A percentile compares a stretch with the other conserved stretches of the same genome.
Conservation (phyloP, 2,888 invertebrate genomes). For the Cheilosia vernalis region DNA sequence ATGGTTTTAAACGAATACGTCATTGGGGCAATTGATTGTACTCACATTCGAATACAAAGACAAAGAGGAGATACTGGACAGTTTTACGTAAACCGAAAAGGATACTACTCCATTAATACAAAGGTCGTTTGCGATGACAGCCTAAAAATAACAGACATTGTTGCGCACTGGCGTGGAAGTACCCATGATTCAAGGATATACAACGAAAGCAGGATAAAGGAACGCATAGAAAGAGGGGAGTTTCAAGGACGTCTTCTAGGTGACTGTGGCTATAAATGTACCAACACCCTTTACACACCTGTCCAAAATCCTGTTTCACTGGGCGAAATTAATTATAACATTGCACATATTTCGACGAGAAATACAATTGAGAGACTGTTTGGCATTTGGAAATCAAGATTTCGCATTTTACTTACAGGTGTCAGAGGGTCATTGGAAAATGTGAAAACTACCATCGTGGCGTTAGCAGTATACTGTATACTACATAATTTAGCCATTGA, state of each 20-base stretch:
- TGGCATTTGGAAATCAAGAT: slow-evolving; percentile 17
- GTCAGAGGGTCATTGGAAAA: slow-evolving; percentile 12
- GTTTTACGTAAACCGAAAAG: not conserved
- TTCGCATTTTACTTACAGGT: slow-evolving; percentile 18
- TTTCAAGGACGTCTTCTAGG: slow-evolving; percentile 17
- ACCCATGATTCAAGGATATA: slow-evolving; percentile 3
- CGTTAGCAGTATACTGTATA: not conserved
- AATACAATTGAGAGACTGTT: slow-evolving; percentile 9
- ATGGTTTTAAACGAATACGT: not conserved
- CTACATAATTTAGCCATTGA: slow-evolving; percentile 14
- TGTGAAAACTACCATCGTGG: slow-evolving; percentile 13
- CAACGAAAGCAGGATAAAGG: not conserved
- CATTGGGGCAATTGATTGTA: slow-evolving; percentile 4
- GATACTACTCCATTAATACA: slow-evolving; percentile 9
- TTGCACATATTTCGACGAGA: slow-evolving; percentile 5
- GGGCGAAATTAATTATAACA: slow-evolving; percentile 1
- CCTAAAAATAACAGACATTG: slow-evolving; percentile 11
- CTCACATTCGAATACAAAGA: slow-evolving; percentile 4
- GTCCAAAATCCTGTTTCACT: slow-evolving; percentile 3
- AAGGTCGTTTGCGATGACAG: not conserved
- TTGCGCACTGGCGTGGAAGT: slow-evolving; percentile 11
- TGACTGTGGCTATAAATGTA: not conserved
- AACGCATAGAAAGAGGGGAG: not conserved
- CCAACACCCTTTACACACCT: slow-evolving; percentile 9
- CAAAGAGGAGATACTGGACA: slow-evolving; percentile 5